Evolutionary conservation across 2,113 vertebrate genomes (phyloP).

Genomic region (Pipa parva): DNA sequence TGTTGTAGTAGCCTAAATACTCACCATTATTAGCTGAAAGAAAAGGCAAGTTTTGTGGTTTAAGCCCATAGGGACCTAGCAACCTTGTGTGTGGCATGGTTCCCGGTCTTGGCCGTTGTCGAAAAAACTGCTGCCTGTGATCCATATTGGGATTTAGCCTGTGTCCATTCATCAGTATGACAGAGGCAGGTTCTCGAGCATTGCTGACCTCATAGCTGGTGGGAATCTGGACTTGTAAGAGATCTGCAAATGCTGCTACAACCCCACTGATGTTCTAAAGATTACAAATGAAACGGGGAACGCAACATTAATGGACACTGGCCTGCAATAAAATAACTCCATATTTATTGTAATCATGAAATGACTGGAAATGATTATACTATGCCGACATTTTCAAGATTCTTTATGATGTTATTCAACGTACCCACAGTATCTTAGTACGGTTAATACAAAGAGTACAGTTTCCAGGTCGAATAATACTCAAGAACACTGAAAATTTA

Average conservation of each 20-base stretch:
- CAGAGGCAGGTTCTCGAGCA: slow-evolving; percentile 65
- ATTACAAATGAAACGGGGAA: no score
- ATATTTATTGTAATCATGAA: no score
- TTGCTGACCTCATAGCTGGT: slow-evolving; percentile 81
- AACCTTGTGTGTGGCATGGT: slow-evolving; percentile 58
- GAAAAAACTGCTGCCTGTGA: slow-evolving; percentile 63
- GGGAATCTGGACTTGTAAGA: slow-evolving; percentile 79
- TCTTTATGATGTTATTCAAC: no score
- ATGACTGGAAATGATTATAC: no score
- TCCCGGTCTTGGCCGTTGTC: slow-evolving; percentile 63
- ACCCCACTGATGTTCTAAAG: slow-evolving; percentile 80
- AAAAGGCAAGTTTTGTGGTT: slow-evolving; percentile 68
- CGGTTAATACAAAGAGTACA: no score
- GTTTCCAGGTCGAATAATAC: no score
- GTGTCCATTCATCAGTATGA: slow-evolving; percentile 68
- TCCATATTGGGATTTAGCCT: slow-evolving; percentile 61
- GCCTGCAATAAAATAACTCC: no score
- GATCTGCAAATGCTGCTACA: slow-evolving; percentile 80
- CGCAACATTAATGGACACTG: no score
- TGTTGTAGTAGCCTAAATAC: slow-evolving; percentile 32
- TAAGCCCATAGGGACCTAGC: slow-evolving; percentile 64
- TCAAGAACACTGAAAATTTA: no score
- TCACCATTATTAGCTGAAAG: slow-evolving; percentile 76
- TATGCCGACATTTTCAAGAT: no score
- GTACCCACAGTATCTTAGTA: no score